phyloP scores from a whole-genome alignment of 2,113 vertebrate species.

The Entelurus aequoreus region DNA sequence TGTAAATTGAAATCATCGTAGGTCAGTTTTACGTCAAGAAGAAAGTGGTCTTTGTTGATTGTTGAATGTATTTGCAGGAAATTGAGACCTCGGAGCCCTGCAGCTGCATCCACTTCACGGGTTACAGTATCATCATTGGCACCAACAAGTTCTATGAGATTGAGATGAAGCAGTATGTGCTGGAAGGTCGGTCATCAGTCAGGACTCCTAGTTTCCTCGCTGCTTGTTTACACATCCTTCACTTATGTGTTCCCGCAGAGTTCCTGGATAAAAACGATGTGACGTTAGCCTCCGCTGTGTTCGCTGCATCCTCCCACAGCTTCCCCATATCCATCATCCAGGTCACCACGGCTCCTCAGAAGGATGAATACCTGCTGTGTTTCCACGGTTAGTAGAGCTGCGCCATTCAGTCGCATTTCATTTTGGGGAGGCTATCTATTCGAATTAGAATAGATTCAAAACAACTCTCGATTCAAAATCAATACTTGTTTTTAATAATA shows the following conservation, averaged over 20 bases:
- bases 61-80: slow-evolving; percentile 73
- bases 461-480: too few species aligned
- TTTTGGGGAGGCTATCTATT: too few species aligned
- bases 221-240: slow-evolving; percentile 8
- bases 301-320: slow-evolving; percentile 92
- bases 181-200: slow-evolving; percentile 79
- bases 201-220: background rate
- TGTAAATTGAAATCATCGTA: too few species aligned
- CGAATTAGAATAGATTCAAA: too few species aligned
- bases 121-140: slow-evolving; percentile 95
- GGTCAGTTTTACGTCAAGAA: background rate
- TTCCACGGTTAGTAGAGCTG: slow-evolving; percentile 82
- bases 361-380: slow-evolving; percentile 95
- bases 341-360: slow-evolving; percentile 87
- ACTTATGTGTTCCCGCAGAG: slow-evolving; percentile 68
- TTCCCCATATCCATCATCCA: slow-evolving; percentile 97
- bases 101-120: slow-evolving; percentile 97
- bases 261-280: slow-evolving; percentile 98
- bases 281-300: slow-evolving; percentile 90
- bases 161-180: slow-evolving; percentile 97
- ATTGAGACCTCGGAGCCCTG: slow-evolving; percentile 98
- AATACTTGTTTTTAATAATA: too few species aligned
- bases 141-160: slow-evolving; percentile 99
- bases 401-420: too few species aligned
- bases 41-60: background rate